Base-by-base conservation (phyloP, 2,888 invertebrate species). In the Lissonota sp. region DNA sequence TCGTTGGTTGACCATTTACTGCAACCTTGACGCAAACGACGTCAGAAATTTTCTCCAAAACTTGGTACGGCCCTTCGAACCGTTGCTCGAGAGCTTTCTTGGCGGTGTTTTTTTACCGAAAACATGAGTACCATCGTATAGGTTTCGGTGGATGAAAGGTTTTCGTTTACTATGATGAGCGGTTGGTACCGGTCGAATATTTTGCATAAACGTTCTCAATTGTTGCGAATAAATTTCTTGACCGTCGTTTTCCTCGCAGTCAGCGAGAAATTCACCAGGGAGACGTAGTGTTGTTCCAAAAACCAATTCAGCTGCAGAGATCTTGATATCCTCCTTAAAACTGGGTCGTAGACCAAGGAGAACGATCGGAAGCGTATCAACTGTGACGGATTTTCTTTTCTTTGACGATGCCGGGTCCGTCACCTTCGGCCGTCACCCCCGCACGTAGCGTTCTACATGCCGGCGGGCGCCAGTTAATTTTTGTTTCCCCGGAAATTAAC, bases 271-370 rank as follows among this genome's bases (percentile, higher is more conserved):
- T 55, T 86, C 83, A 0, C 83, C 85, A 0, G 85, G 86, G 3
- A 87, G 26, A 0, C 79, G 46, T 1, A 87, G 80, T 4, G 83
- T 57, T 6, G 81, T 81, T 4, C 86, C 87, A 62, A 57, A 86
- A 0, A 86, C 63, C 26, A 85, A 76, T 57, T 87, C 85, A 0
- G 86, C 85, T 3, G 84, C 44, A 6, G 85, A 80, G 8, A 83
- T 58, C 5, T 64, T 64, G 4, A 75, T 71, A 49, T 83, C 85
- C 26, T 83, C 81, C 12, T 77, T 85, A 12, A 75, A 44, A 6
- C 67, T 51, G 6, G 80, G 73, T 3, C 84, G 62, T n/a, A 85
- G 44, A 0, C 87, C 87, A 0, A 88, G 81, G 0, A 88, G 70
- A 1, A 86, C 80, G 40, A 79, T 79, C 0, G 87, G 84, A 5